Conservation (phyloP, 2,113 vertebrate species). For the Larimichthys polyactis region DNA sequence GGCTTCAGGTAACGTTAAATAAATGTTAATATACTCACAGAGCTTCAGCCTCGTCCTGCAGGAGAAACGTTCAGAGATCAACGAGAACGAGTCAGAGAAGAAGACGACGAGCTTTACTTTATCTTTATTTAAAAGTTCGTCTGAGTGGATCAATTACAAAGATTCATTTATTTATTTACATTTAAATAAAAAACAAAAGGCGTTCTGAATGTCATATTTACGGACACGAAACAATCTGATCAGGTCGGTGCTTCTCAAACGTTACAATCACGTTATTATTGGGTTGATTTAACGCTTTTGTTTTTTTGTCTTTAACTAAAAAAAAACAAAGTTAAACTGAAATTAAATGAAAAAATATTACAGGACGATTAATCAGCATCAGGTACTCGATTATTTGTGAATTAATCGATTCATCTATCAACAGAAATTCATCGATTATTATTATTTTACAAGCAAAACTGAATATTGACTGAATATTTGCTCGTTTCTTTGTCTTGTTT, state of each 20-base stretch:
- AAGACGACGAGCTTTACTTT: background rate
- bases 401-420: background rate
- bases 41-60: too few species aligned
- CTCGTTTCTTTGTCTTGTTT: too few species aligned
- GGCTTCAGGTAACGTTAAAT: background rate
- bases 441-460: background rate
- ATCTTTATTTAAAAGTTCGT: conserved; percentile 59
- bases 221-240: background rate
- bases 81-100: background rate
- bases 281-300: background rate
- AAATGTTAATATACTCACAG: too few species aligned
- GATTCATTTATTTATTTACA: conserved; percentile 17
- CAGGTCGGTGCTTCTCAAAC: background rate
- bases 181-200: conserved; percentile 59
- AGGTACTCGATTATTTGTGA: background rate
- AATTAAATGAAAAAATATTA: too few species aligned
- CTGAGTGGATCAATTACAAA: conserved; percentile 20
- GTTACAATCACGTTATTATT: background rate
- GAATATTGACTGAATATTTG: background rate
- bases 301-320: too few species aligned
- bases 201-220: conserved; percentile 27
- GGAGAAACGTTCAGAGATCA: too few species aligned
- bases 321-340: too few species aligned
- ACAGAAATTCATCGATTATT: background rate
- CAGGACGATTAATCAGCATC: background rate